phyloP scores from a whole-genome alignment of 2,888 invertebrate species.

The Drosophila setosimentum region DNA sequence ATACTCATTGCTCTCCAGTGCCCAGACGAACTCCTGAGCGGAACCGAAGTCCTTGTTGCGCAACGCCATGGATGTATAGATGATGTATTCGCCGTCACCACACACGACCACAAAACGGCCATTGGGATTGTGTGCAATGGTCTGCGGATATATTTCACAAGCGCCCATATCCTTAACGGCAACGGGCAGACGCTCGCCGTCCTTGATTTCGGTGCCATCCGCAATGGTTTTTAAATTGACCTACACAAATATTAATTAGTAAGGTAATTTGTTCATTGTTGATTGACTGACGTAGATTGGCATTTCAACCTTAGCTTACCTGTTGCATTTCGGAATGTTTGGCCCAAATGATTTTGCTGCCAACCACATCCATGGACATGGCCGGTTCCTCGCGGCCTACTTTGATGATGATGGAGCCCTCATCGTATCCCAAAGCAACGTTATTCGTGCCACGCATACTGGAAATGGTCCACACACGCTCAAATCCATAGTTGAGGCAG shows the following conservation, averaged over 20 bases:
- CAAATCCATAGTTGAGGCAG: conserved; percentile 98
- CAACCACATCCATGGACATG: conserved; percentile 99
- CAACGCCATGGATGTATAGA: conserved; percentile 99
- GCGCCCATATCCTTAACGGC: conserved; percentile 99
- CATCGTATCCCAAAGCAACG: conserved; percentile 93
- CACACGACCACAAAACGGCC: conserved; percentile 97
- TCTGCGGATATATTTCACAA: conserved; percentile 99
- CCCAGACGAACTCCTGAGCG: conserved; percentile 99
- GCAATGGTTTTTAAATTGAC: conserved; percentile 83
- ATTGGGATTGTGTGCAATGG: conserved; percentile 99
- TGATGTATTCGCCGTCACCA: conserved; percentile 99
- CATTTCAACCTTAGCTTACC: conserved; percentile 60
- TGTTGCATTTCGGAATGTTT: conserved; percentile 99
- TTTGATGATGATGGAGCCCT: conserved; percentile 85
- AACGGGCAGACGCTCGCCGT: conserved; percentile 96
- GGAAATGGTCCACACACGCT: conserved; percentile 98
- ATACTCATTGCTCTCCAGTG: conserved; percentile 97
- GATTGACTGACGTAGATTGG: neutral
- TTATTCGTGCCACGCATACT: conserved; percentile 97
- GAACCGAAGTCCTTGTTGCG: conserved; percentile 99
- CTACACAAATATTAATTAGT: conserved; percentile 34
- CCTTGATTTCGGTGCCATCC: conserved; percentile 90
- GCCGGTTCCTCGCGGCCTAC: conserved; percentile 98
- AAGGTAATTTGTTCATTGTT: neutral
- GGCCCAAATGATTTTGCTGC: conserved; percentile 99